Evolutionary conservation across 2,113 vertebrate species (phyloP).

Genomic region (Hylia prasina): DNA sequence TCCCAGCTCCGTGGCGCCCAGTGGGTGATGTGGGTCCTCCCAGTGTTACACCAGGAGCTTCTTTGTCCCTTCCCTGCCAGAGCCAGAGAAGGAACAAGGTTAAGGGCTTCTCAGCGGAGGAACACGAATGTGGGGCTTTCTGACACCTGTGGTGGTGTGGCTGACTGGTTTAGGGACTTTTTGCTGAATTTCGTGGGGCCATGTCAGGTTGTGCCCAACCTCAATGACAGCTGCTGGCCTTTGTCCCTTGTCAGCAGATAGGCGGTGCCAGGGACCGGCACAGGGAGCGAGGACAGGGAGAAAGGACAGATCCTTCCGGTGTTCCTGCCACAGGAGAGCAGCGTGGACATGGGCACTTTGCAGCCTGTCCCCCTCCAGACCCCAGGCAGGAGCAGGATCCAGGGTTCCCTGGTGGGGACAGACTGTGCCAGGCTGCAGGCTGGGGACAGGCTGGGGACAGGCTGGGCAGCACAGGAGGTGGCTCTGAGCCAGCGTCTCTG

Average conservation of each 20-base stretch:
- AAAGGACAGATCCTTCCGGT: neutral
- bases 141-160: neutral
- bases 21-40: neutral
- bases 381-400: neutral
- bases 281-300: neutral
- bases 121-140: accelerated
- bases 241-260: neutral
- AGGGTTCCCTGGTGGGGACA: neutral
- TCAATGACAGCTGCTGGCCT: neutral
- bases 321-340: neutral
- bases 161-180: neutral
- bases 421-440: neutral
- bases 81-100: neutral
- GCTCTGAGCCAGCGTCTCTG: neutral
- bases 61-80: neutral
- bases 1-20: neutral
- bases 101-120: neutral
- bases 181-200: neutral
- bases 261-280: neutral
- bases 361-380: neutral
- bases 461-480: neutral
- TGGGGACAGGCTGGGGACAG: neutral
- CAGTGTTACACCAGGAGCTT: neutral
- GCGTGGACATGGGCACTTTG: neutral
- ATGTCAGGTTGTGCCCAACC: neutral